A percentile compares a stretch with the other conserved stretches of the same genome.
These are phyloP conservation scores for Siphamia tubifer DNA, from an alignment of 2,113 vertebrate genomes.

Conservation along the genomic window DNA sequence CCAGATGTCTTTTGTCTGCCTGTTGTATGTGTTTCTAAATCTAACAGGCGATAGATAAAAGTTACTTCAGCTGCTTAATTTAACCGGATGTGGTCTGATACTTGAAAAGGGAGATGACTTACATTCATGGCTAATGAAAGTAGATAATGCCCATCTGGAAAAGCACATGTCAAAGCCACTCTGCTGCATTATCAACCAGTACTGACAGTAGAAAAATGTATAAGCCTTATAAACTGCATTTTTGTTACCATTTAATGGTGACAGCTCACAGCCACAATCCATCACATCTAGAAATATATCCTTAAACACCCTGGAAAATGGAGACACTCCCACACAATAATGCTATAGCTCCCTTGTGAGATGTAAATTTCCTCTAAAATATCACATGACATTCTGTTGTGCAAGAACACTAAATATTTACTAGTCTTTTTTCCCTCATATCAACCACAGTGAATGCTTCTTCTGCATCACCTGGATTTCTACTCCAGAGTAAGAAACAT, in stretches of 20 bases:
- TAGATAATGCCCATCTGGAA: not conserved
- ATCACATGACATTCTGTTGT: not conserved
- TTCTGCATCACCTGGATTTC: constrained; percentile 5
- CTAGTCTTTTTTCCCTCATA: not conserved
- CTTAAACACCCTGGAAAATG: not conserved
- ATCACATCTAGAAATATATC: not conserved
- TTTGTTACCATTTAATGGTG: not conserved
- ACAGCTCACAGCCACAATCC: not conserved
- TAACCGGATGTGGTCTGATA: constrained; percentile 3
- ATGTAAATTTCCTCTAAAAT: not conserved
- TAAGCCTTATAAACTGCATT: not conserved
- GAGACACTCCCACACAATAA: not conserved
- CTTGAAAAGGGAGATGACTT: no score
- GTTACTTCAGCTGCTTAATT: not conserved
- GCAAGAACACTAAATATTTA: not conserved
- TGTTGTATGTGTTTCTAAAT: constrained; percentile 5
- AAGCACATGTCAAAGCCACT: not conserved
- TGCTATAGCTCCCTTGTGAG: not conserved
- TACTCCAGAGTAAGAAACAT: not conserved
- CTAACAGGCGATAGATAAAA: constrained; percentile 12
- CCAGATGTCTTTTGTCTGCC: constrained; percentile 41
- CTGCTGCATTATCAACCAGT: not conserved
- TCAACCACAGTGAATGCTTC: not conserved
- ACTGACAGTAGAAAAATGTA: not conserved
- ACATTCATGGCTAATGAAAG: no score